Conservation (phyloP, 2,797 vertebrate genomes). For the Chiloscyllium punctatum region DNA sequence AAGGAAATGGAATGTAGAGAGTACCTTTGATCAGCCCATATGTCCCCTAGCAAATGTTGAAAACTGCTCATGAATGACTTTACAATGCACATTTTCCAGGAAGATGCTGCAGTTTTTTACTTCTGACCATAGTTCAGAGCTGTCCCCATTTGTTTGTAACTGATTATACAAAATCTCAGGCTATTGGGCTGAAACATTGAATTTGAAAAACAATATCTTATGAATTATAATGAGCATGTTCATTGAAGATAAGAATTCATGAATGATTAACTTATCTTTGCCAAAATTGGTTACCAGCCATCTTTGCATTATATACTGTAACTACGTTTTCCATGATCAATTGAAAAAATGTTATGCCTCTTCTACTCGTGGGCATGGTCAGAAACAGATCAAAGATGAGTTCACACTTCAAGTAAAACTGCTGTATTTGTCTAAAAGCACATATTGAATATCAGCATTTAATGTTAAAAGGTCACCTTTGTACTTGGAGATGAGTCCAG, state of each 20-base stretch:
- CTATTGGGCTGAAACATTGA: conserved; percentile 48
- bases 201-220: conserved; percentile 23
- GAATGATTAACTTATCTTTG: not conserved
- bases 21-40: no score
- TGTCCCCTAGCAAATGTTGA: no score
- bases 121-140: not conserved
- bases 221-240: not conserved
- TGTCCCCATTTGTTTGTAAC: conserved; percentile 43
- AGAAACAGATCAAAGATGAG: no score
- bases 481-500: not conserved
- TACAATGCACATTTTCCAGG: not conserved
- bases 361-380: no score
- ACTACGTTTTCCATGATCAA: not conserved
- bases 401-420: not conserved
- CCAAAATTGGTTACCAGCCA: not conserved
- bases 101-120: not conserved
- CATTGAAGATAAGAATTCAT: conserved; percentile 34
- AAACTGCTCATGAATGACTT: not conserved
- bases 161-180: conserved; percentile 41
- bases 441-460: not conserved
- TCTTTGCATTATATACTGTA: not conserved
- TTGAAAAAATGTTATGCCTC: not conserved
- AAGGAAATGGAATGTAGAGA: no score
- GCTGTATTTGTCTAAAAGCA: not conserved
- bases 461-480: not conserved